Conservation (phyloP, 2,888 invertebrate species). For the Ectemnius lituratus region DNA sequence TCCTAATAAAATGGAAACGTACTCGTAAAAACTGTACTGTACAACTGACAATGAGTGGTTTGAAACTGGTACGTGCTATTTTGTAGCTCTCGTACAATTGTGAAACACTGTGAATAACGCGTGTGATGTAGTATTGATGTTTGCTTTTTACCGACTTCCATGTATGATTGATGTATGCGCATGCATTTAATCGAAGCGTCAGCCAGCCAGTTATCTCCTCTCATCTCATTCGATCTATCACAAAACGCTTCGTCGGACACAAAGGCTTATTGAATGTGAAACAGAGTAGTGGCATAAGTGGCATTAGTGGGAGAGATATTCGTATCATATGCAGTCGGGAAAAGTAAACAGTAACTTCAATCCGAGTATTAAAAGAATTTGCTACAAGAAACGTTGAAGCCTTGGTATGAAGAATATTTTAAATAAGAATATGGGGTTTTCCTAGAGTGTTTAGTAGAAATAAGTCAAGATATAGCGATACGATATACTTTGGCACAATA, state of each 20-base stretch:
- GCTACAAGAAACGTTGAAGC: too few species aligned
- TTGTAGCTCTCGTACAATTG: not conserved
- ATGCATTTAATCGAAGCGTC: conserved; percentile 10
- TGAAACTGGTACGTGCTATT: not conserved
- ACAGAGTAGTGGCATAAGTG: conserved; percentile 9
- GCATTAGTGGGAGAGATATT: too few species aligned
- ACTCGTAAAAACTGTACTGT: not conserved
- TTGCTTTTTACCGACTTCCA: not conserved
- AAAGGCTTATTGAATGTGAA: conserved; percentile 31
- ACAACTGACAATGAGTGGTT: not conserved
- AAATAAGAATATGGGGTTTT: too few species aligned
- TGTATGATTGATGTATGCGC: conserved; percentile 16
- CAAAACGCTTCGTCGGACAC: conserved; percentile 22
- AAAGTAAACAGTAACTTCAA: too few species aligned
- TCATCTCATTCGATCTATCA: conserved; percentile 26
- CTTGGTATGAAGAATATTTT: too few species aligned
- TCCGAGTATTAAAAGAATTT: too few species aligned
- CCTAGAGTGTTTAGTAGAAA: too few species aligned
- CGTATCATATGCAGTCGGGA: too few species aligned
- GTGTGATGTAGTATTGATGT: not conserved
- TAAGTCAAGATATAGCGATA: not conserved
- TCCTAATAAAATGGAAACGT: conserved; percentile 4
- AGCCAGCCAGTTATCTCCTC: conserved; percentile 19
- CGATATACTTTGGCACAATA: conserved; percentile 52
- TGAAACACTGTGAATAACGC: not conserved